phyloP scores from a whole-genome alignment of 2,113 vertebrate species.

The Xenopus tropicalis region UCB_Xtro_10.0 CM004443.2:67012501-67013000 shows the following conservation, averaged over 20 bases:
- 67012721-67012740: constrained; percentile 63
- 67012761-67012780: not conserved
- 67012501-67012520: constrained; percentile 64
- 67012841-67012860: not conserved
- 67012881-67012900: not conserved
- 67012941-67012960: no score
- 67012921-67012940: no score
- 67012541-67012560: constrained; percentile 86
- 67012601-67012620: constrained; percentile 94
- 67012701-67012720: constrained; percentile 60
- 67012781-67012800: not conserved
- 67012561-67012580: constrained; percentile 78
- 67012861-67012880: not conserved
- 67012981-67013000: no score
- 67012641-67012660: constrained; percentile 84
- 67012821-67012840: not conserved
- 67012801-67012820: not conserved
- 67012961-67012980: no score
- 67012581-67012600: constrained; percentile 95
- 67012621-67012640: constrained; percentile 88
- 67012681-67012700: constrained; percentile 63
- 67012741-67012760: not conserved
- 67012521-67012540: constrained; percentile 82
- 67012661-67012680: constrained; percentile 87
- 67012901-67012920: no score